Conservation (phyloP, 37 sponge, comb jelly and placozoan species). For the Corticium candelabrum region DNA sequence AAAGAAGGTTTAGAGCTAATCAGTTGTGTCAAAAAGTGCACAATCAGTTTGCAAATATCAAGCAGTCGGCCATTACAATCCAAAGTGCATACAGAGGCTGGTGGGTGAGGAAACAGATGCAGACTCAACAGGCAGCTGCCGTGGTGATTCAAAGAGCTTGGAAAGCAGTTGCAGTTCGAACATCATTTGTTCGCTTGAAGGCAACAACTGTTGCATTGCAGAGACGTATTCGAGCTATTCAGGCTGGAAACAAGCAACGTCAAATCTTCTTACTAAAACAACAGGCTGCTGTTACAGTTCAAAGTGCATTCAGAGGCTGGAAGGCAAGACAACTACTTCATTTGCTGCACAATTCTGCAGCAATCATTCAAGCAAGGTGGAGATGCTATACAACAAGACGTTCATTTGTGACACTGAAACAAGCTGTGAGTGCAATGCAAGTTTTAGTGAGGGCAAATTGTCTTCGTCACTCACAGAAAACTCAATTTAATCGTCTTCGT, state of each 20-base stretch:
- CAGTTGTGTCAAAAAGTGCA: too few relatives aligned
- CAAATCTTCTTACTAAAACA: slow-evolving; percentile 6
- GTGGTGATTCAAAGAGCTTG: not conserved
- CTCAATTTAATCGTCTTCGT: not conserved
- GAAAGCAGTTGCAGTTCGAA: too few relatives aligned
- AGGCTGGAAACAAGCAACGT: too few relatives aligned
- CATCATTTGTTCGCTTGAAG: not conserved
- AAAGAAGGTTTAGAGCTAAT: not conserved
- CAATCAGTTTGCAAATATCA: too few relatives aligned
- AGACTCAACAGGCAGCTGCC: not conserved
- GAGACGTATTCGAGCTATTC: not conserved
- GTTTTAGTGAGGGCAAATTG: not conserved
- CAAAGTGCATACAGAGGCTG: slow-evolving; percentile 18
- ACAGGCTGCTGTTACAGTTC: slow-evolving; percentile 11
- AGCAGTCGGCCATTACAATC: slow-evolving; percentile 20
- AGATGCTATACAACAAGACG: too few relatives aligned
- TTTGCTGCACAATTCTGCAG: too few relatives aligned
- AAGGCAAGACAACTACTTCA: not conserved
- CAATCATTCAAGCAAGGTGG: not conserved
- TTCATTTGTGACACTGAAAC: slow-evolving; percentile 13
- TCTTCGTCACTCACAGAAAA: too few relatives aligned
- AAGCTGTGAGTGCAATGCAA: too few relatives aligned
- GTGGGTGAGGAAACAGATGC: slow-evolving; percentile 2
- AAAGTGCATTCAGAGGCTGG: not conserved
- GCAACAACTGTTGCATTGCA: not conserved